Conservation (phyloP, 1,140 invertebrate genomes). For the Drosophila chauvacae region DNA sequence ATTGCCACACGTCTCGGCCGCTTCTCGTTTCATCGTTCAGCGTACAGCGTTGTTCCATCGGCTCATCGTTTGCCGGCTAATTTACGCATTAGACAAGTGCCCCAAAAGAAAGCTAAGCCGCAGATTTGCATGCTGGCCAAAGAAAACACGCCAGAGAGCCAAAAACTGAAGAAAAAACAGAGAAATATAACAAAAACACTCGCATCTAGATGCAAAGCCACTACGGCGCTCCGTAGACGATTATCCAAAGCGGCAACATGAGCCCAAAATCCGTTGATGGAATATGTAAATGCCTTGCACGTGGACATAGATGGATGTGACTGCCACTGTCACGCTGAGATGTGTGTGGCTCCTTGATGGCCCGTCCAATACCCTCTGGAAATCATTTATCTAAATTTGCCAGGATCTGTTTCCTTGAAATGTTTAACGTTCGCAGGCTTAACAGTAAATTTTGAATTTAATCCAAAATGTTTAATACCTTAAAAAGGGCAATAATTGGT, state of each 20-base stretch:
- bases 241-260: slow-evolving; percentile 55
- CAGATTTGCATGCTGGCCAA: slow-evolving; percentile 70
- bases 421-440: no score
- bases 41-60: slow-evolving; percentile 7
- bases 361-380: not conserved
- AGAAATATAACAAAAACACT: slow-evolving; percentile 19
- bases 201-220: slow-evolving; percentile 69
- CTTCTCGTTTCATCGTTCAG: slow-evolving; percentile 24
- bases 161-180: not conserved
- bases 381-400: slow-evolving; percentile 8
- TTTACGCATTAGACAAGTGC: slow-evolving; percentile 78
- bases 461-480: not conserved
- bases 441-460: not conserved
- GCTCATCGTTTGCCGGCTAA: slow-evolving; percentile 56
- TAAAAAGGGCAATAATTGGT: slow-evolving; percentile 34
- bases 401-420: not conserved
- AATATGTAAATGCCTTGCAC: slow-evolving; percentile 68
- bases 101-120: slow-evolving; percentile 71
- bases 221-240: slow-evolving; percentile 50
- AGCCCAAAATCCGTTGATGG: slow-evolving; percentile 55
- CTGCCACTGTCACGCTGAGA: slow-evolving; percentile 24
- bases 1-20: slow-evolving; percentile 52
- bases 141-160: slow-evolving; percentile 16
- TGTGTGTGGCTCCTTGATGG: slow-evolving; percentile 13
- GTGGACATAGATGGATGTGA: slow-evolving; percentile 53